A percentile compares a stretch with the other conserved stretches of the same genome.
phyloP scores from a whole-genome alignment of 2,888 invertebrate species.

The Temnothorax unifasciatus region DNA sequence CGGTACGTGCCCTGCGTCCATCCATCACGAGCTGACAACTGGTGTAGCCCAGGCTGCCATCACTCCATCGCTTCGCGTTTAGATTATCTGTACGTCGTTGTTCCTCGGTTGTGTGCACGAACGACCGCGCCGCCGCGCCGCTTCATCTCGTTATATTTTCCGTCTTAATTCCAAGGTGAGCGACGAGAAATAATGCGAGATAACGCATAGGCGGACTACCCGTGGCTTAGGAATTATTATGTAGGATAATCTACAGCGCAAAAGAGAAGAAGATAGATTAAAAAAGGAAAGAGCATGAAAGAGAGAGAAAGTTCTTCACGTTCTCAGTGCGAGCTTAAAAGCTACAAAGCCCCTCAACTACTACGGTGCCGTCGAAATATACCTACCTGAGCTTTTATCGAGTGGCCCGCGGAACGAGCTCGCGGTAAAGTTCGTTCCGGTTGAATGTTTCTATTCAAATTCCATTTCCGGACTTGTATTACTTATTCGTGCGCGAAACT shows the following conservation, averaged over 20 bases:
- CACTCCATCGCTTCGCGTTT: conserved; percentile 79
- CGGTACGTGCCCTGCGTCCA: conserved; percentile 76
- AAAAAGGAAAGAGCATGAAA: background rate
- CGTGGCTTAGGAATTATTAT: conserved; percentile 46
- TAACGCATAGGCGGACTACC: conserved; percentile 45
- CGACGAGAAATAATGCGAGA: conserved; percentile 44
- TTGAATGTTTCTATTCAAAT: conserved; percentile 54
- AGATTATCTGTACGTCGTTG: conserved; percentile 77
- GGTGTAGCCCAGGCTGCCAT: conserved; percentile 76
- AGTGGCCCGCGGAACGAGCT: conserved; percentile 32
- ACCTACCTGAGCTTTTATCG: conserved; percentile 44
- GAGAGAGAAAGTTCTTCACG: conserved; percentile 8
- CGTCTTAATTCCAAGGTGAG: conserved; percentile 50
- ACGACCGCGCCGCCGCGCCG: conserved; percentile 25
- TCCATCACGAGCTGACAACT: conserved; percentile 80
- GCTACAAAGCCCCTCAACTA: conserved; percentile 15
- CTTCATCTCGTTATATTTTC: conserved; percentile 57
- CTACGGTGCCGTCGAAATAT: conserved; percentile 33
- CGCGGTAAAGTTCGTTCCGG: conserved; percentile 42
- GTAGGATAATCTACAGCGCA: conserved; percentile 31
- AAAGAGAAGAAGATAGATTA: conserved; percentile 8
- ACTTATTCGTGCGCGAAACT: conserved; percentile 46
- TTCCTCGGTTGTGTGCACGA: conserved; percentile 59
- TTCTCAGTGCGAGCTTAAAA: conserved; percentile 46
- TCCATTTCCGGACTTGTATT: conserved; percentile 45